Evolutionary conservation across 2,888 invertebrate genomes (phyloP).

Genomic region (Caenorhabditis sp.): DNA sequence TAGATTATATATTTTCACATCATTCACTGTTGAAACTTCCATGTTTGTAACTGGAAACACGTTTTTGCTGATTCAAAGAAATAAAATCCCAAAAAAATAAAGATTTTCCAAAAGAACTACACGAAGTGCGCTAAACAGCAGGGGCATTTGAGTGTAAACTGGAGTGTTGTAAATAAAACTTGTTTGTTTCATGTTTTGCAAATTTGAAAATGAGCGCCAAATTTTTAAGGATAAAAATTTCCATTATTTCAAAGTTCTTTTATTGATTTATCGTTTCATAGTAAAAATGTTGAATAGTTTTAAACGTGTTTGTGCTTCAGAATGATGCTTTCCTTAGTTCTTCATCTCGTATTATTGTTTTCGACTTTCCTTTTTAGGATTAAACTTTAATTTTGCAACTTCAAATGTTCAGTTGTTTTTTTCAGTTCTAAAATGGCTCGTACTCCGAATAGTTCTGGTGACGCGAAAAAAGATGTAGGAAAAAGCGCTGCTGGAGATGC

Average conservation of each 20-base stretch:
- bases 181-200: background rate
- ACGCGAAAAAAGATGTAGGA: background rate
- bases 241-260: too few species aligned
- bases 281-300: too few species aligned
- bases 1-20: slow-evolving; percentile 96
- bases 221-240: too few species aligned
- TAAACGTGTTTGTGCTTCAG: too few species aligned
- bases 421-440: background rate
- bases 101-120: background rate
- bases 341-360: too few species aligned
- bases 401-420: background rate
- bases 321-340: too few species aligned
- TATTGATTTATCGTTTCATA: too few species aligned
- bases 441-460: background rate
- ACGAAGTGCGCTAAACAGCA: background rate
- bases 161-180: background rate
- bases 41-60: slow-evolving; percentile 29
- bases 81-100: background rate
- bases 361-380: too few species aligned
- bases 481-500: background rate
- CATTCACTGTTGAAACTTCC: slow-evolving; percentile 77
- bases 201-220: too few species aligned
- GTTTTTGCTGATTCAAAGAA: background rate
- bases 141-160: background rate
- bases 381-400: too few species aligned